Conservation (phyloP, 2,113 vertebrate species). For the Clupea harengus region DNA sequence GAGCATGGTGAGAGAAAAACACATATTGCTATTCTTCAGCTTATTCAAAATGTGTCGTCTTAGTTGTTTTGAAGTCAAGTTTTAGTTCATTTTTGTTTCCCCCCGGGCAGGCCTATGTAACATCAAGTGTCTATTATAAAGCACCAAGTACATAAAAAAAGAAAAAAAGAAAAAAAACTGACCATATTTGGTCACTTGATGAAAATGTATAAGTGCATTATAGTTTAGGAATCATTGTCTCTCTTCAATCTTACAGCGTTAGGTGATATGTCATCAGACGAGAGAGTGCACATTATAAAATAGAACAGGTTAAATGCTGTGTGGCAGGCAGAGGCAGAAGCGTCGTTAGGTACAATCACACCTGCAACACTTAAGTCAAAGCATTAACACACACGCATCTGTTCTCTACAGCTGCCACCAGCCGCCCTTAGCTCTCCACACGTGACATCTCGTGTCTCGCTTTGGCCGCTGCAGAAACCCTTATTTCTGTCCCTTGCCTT, state of each 20-base stretch:
- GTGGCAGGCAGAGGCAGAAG: conserved; percentile 16
- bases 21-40: conserved; percentile 16
- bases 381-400: background rate
- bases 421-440: background rate
- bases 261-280: conserved; percentile 44
- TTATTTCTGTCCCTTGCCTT: conserved; percentile 12
- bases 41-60: conserved; percentile 14
- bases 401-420: conserved; percentile 5
- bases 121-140: conserved; percentile 64
- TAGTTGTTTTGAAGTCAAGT: conserved; percentile 18
- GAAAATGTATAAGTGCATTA: conserved; percentile 68
- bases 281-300: conserved; percentile 40
- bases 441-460: conserved; percentile 1
- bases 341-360: conserved; percentile 10
- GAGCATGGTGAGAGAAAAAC: conserved; percentile 51
- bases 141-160: conserved; percentile 65
- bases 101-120: conserved; percentile 41
- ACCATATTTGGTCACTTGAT: conserved; percentile 46
- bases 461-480: conserved; percentile 13
- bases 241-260: conserved; percentile 40
- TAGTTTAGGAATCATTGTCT: conserved; percentile 60
- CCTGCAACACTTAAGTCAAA: conserved; percentile 43
- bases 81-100: conserved; percentile 23
- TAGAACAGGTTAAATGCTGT: conserved; percentile 10
- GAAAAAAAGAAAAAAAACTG: conserved; percentile 53